Conservation (phyloP, 92 coral and sea anemone species). For the Porites divaricata region DNA sequence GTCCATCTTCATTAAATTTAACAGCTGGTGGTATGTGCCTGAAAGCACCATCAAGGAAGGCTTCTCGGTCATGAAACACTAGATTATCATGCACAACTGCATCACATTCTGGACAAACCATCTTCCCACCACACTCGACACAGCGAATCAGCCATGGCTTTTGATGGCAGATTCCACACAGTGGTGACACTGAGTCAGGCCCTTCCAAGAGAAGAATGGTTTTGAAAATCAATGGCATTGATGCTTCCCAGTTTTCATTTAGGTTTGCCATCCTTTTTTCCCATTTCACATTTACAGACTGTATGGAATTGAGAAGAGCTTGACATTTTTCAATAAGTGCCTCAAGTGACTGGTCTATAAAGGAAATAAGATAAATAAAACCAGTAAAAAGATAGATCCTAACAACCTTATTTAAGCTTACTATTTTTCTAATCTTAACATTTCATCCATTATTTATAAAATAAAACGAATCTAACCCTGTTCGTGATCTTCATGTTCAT, state of each 20-base stretch:
- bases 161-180: constrained; percentile 6
- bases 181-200: not conserved
- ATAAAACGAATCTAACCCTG: too few relatives aligned
- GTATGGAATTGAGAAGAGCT: constrained; percentile 7
- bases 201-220: constrained; percentile 9
- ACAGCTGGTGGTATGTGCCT: not conserved
- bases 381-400: not conserved
- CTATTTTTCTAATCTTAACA: not conserved
- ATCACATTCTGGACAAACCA: constrained; percentile 16
- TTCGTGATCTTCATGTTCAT: too few relatives aligned
- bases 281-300: not conserved
- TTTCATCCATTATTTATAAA: too few relatives aligned
- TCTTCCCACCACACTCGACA: constrained; percentile 15
- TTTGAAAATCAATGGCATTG: constrained; percentile 11
- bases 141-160: constrained; percentile 9
- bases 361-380: not conserved
- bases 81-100: not conserved
- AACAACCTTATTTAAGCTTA: not conserved
- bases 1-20: constrained; percentile 1
- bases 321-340: not conserved
- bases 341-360: constrained; percentile 13
- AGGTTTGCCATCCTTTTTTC: constrained; percentile 9
- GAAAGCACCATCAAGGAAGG: not conserved
- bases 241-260: constrained; percentile 26
- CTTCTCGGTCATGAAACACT: constrained; percentile 12